Evolutionary conservation across 1,140 invertebrate species (phyloP).

Genomic region (Delia radicum): DNA sequence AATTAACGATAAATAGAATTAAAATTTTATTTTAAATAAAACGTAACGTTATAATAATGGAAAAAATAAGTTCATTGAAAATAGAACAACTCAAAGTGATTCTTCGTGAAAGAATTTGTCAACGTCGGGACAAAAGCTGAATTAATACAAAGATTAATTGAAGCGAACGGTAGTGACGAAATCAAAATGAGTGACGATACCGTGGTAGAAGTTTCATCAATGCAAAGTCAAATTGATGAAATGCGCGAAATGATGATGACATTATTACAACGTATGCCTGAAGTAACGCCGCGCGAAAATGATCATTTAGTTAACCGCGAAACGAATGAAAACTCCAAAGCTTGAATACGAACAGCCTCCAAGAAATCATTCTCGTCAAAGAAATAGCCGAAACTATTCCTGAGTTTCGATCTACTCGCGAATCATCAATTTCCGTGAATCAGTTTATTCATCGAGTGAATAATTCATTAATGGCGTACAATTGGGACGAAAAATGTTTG

Average conservation of each 20-base stretch:
- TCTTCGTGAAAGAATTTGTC: neutral
- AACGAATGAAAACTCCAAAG: neutral
- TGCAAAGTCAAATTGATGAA: slow-evolving; percentile 14
- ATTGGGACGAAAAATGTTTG: slow-evolving; percentile 5
- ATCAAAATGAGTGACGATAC: neutral
- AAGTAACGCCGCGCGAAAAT: too few relatives aligned
- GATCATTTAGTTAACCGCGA: neutral
- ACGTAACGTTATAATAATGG: too few relatives aligned
- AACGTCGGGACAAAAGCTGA: neutral
- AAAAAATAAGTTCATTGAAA: too few relatives aligned
- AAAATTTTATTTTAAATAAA: too few relatives aligned
- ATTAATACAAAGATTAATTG: neutral
- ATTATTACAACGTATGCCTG: neutral
- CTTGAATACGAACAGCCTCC: neutral
- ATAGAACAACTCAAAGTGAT: slow-evolving; percentile 11
- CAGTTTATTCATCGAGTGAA: slow-evolving; percentile 26
- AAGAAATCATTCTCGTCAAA: slow-evolving; percentile 8
- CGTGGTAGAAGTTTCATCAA: neutral
- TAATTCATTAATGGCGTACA: neutral
- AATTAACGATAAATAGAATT: too few relatives aligned
- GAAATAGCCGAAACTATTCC: slow-evolving; percentile 25
- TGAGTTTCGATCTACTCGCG: slow-evolving; percentile 14
- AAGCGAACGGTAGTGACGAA: neutral
- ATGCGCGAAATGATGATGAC: neutral
- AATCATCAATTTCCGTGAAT: slow-evolving; percentile 10